Base-by-base conservation (phyloP, 2,797 vertebrate species). In the Ispidina lecontei region DNA sequence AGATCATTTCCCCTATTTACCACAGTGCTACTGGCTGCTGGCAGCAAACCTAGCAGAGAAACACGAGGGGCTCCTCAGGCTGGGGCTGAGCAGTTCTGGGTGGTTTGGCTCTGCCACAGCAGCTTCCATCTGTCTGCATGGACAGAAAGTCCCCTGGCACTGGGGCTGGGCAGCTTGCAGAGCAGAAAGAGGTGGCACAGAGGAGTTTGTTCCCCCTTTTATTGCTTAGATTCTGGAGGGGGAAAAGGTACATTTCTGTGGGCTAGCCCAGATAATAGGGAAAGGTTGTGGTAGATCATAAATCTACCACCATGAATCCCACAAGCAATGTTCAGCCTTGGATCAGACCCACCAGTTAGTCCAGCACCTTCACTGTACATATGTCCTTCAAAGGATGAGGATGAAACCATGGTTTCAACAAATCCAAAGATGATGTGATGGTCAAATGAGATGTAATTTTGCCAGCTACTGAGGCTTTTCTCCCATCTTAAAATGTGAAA, bases 101-200 rank as follows among this genome's bases (percentile, higher is more conserved):
- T 2, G 1, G 46, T 9, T 84, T 3, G 0, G 44, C 54, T 72
- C 29, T 17, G 19, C 35, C 20, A 2, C 64, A 25, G 59, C 84
- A 71, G 28, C 52, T 39, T 80, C 83, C 69, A 19, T 39, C 72
- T 64, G 80, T 51, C 46, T 25, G 41, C 47, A 17, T 1, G 3
- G 25, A 4, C 11, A 43, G 39, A 18, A 58, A 15, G n/a, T n/a
- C 17, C 47, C 39, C 3, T 37, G 8, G 46, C 58, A 43, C 49
- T 10, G 2, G 31, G 44, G 26, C 68, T 18, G 11, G 69, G 80
- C 39, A 21, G 10, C n/a, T 2, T 7, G 18, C 44, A 28, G 49
- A 23, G 1, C 41, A 26, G 52, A 1, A 0, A n/a, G 44, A 33
- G 44, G 26, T 1, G 3, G 13, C 35, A 37, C 0, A 0, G 46